These are phyloP conservation scores for Galleria mellonella DNA, from an alignment of 1,140 invertebrate genomes.

Conservation along the genomic window DNA sequence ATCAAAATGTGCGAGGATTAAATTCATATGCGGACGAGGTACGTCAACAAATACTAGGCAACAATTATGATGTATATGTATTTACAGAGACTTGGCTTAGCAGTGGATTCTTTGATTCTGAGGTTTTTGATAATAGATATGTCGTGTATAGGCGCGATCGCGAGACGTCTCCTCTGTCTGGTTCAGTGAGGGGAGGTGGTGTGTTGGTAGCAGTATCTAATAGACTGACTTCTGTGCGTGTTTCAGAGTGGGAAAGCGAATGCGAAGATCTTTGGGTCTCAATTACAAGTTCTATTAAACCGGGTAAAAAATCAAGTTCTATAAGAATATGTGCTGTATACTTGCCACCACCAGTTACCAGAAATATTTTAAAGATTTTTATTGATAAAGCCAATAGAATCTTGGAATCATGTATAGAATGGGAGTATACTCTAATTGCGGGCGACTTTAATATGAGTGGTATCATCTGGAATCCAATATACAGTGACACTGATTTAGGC, in stretches of 20 bases:
- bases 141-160: constrained; percentile 4
- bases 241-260: background rate
- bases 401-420: too few relatives aligned
- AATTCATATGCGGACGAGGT: too few relatives aligned
- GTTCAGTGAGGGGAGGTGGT: constrained; percentile 3
- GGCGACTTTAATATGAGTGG: too few relatives aligned
- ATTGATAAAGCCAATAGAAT: too few relatives aligned
- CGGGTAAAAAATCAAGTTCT: background rate
- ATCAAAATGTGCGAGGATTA: too few relatives aligned
- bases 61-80: constrained; percentile 1
- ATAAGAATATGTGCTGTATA: constrained; percentile 1
- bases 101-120: background rate
- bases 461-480: too few relatives aligned
- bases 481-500: too few relatives aligned
- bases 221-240: too few relatives aligned
- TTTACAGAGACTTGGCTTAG: constrained; percentile 4
- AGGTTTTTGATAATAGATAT: constrained; percentile 9
- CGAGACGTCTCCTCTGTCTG: background rate
- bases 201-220: too few relatives aligned
- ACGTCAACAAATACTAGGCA: too few relatives aligned
- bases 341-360: background rate
- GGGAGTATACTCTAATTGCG: too few relatives aligned
- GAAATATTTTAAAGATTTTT: too few relatives aligned
- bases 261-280: constrained; percentile 17
- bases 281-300: background rate